A percentile compares a stretch with the other conserved stretches of the same genome.
These are phyloP conservation scores for Portunus trituberculatus DNA, from an alignment of 1,140 invertebrate species.

Conservation along the genomic window DNA sequence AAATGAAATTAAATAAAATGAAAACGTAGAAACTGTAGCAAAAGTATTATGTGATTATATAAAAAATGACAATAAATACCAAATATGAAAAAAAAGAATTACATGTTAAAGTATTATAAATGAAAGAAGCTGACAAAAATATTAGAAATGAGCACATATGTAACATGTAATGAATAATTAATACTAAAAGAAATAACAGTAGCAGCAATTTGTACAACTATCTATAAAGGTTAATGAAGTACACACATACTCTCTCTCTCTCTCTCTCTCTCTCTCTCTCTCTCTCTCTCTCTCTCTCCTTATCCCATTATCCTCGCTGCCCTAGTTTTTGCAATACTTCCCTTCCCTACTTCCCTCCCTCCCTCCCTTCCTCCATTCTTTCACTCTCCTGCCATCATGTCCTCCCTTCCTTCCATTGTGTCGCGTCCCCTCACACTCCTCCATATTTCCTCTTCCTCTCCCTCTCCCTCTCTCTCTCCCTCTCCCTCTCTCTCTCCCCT, in stretches of 20 bases:
- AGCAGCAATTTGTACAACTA: no score
- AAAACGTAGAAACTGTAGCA: no score
- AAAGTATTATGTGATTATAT: no score
- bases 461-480: conserved; percentile 29
- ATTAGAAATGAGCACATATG: no score
- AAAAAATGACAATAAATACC: no score
- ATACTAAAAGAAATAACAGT: no score
- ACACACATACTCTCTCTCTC: neutral
- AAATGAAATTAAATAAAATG: no score
- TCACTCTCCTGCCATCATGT: neutral
- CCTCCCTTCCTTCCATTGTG: neutral
- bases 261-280: neutral
- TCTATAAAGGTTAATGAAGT: no score
- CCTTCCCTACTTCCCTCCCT: neutral
- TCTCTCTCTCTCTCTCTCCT: neutral
- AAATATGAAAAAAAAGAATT: no score
- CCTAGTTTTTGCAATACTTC: neutral
- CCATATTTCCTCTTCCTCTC: neutral
- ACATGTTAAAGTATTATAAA: no score
- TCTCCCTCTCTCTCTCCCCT: conserved; percentile 2
- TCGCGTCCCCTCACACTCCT: conserved; percentile 9
- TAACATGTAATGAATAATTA: no score
- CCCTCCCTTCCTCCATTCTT: neutral
- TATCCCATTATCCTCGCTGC: neutral
- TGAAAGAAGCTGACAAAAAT: no score